phyloP scores from a whole-genome alignment of 2,888 invertebrate genomes.

The Mythimna impura region DNA sequence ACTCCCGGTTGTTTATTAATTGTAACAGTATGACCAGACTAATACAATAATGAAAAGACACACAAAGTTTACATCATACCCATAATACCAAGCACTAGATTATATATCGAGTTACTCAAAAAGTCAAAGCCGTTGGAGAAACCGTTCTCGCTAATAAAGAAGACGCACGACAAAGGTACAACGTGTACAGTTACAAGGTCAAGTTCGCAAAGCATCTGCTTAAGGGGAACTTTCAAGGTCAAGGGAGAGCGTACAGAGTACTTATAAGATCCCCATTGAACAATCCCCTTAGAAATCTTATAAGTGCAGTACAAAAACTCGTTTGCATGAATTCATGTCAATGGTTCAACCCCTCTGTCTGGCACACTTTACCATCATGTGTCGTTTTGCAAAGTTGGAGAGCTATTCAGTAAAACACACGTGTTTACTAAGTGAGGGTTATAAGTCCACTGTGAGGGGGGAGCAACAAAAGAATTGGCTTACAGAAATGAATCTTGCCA shows the following conservation, averaged over 20 bases:
- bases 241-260: constrained; percentile 4
- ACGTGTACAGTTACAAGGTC: constrained; percentile 3
- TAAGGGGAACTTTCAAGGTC: constrained; percentile 4
- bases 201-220: neutral
- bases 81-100: too few relatives aligned
- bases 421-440: neutral
- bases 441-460: neutral
- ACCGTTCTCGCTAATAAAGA: neutral
- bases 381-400: neutral
- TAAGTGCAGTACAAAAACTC: neutral
- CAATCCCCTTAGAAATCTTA: neutral
- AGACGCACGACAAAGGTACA: neutral
- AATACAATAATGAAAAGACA: too few relatives aligned
- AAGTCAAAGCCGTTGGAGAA: neutral
- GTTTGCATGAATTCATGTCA: neutral
- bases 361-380: neutral
- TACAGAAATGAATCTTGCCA: neutral
- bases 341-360: constrained; percentile 2
- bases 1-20: too few relatives aligned
- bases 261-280: neutral
- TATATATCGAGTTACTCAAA: neutral
- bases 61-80: too few relatives aligned
- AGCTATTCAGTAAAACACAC: constrained; percentile 8
- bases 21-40: too few relatives aligned
- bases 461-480: neutral